These are phyloP conservation scores for Chirona hameri DNA, from an alignment of 2,888 invertebrate genomes.

Conservation along the genomic window DNA sequence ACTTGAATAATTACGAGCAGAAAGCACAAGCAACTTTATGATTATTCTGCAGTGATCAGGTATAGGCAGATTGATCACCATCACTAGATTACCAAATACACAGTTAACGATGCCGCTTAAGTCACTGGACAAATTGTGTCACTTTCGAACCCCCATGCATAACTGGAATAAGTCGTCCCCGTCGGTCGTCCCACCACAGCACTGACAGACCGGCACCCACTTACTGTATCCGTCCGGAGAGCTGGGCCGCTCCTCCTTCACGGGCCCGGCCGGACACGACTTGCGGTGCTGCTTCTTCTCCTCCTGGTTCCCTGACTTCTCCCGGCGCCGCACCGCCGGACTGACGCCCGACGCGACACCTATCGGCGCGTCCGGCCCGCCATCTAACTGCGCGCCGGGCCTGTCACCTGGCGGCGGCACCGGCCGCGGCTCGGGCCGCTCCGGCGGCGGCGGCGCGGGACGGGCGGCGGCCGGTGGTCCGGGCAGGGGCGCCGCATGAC, in stretches of 20 bases:
- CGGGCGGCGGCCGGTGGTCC: background rate
- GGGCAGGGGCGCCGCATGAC: constrained; percentile 44
- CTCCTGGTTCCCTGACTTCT: constrained; percentile 48
- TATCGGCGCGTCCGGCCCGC: constrained; percentile 44
- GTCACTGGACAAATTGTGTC: too few relatives aligned
- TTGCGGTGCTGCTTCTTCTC: constrained; percentile 2
- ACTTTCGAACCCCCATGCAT: too few relatives aligned
- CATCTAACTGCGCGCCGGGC: constrained; percentile 36
- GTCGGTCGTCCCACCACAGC: too few relatives aligned
- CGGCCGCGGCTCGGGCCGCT: background rate
- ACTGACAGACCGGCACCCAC: background rate
- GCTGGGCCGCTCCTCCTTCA: background rate
- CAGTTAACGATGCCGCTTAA: too few relatives aligned
- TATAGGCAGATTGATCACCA: too few relatives aligned
- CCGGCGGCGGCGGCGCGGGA: background rate
- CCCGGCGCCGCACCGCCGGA: constrained; percentile 45
- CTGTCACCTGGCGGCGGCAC: constrained; percentile 22
- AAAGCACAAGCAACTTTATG: too few relatives aligned
- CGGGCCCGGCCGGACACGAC: background rate
- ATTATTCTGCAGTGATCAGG: too few relatives aligned
- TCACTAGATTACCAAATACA: too few relatives aligned
- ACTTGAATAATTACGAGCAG: too few relatives aligned
- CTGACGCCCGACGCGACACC: constrained; percentile 48
- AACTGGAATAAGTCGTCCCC: too few relatives aligned
- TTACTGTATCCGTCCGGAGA: constrained; percentile 2